Conservation (phyloP, 2,797 vertebrate genomes). For the Argentina silus region DNA sequence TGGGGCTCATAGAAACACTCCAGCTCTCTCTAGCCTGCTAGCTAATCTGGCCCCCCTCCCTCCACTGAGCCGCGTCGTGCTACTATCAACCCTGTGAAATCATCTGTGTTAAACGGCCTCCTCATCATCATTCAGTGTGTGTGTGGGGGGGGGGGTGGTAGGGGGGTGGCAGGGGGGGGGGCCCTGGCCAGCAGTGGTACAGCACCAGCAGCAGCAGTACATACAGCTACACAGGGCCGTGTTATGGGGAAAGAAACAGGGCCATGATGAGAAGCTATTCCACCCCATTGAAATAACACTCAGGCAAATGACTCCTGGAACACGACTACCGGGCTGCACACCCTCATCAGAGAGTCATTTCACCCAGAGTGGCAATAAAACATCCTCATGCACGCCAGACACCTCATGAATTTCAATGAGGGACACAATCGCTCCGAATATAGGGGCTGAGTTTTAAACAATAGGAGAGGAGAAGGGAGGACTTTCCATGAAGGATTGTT, state of each 20-base stretch:
- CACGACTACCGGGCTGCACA: slow-evolving; percentile 63
- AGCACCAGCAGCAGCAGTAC: neutral
- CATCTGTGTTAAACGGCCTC: slow-evolving; percentile 38
- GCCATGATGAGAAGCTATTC: slow-evolving; percentile 59
- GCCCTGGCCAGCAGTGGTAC: slow-evolving; percentile 17
- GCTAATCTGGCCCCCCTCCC: neutral
- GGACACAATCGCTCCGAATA: slow-evolving; percentile 48
- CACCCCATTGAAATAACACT: slow-evolving; percentile 66
- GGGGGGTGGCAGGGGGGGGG: too few relatives aligned
- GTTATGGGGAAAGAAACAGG: slow-evolving; percentile 48
- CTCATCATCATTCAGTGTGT: slow-evolving; percentile 39
- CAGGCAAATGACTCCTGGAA: slow-evolving; percentile 67
- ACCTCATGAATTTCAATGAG: slow-evolving; percentile 72
- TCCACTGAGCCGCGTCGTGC: neutral
- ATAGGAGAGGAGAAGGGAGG: slow-evolving; percentile 36
- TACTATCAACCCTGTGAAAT: slow-evolving; percentile 26
- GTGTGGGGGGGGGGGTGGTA: too few relatives aligned
- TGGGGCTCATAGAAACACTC: neutral
- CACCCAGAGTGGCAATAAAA: slow-evolving; percentile 66
- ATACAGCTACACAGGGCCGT: slow-evolving; percentile 3
- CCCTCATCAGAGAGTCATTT: slow-evolving; percentile 67
- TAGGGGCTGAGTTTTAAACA: slow-evolving; percentile 51
- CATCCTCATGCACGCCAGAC: slow-evolving; percentile 46
- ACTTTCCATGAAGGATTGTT: neutral
- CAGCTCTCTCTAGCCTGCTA: neutral